Percentiles rank a stretch among this genome's conserved stretches.
Evolutionary conservation across 2,888 invertebrate genomes (phyloP).

Genomic region (Meloe dianella): DNA sequence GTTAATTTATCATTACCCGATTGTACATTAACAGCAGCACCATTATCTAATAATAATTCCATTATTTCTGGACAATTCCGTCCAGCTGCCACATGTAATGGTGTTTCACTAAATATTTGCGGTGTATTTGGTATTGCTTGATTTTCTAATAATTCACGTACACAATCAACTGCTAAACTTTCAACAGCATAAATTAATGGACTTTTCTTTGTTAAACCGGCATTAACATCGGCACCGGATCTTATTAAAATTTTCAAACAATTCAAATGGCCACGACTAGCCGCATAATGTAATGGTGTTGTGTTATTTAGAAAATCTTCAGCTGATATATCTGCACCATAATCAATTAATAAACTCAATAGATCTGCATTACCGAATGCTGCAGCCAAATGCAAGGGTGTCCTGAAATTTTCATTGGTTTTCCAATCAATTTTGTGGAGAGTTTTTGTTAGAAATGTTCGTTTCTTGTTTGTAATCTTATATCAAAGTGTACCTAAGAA

Average conservation of each 20-base stretch:
- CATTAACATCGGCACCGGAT: conserved; percentile 80
- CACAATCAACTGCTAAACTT: conserved; percentile 76
- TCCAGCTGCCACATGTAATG: conserved; percentile 81
- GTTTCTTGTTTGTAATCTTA: neutral
- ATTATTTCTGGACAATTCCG: conserved; percentile 74
- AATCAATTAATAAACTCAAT: conserved; percentile 71
- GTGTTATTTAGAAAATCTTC: conserved; percentile 76
- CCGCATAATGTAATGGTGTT: conserved; percentile 80
- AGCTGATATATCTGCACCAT: conserved; percentile 69
- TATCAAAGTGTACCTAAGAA: too few relatives aligned
- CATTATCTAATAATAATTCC: conserved; percentile 74
- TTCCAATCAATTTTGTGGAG: too few relatives aligned
- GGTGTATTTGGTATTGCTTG: conserved; percentile 85
- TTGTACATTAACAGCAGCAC: conserved; percentile 79
- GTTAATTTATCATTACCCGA: conserved; percentile 75
- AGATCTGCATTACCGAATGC: conserved; percentile 76
- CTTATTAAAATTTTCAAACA: conserved; percentile 71
- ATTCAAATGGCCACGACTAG: conserved; percentile 68
- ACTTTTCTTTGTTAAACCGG: conserved; percentile 70
- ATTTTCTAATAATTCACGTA: conserved; percentile 72
- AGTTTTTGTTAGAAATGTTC: too few relatives aligned
- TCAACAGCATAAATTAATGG: conserved; percentile 86
- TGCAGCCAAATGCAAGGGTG: conserved; percentile 79
- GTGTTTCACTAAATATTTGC: conserved; percentile 85
- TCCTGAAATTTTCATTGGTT: conserved; percentile 55